These are phyloP conservation scores for Anastrepha ludens DNA, from an alignment of 1,140 invertebrate species.

Conservation along the genomic window DNA sequence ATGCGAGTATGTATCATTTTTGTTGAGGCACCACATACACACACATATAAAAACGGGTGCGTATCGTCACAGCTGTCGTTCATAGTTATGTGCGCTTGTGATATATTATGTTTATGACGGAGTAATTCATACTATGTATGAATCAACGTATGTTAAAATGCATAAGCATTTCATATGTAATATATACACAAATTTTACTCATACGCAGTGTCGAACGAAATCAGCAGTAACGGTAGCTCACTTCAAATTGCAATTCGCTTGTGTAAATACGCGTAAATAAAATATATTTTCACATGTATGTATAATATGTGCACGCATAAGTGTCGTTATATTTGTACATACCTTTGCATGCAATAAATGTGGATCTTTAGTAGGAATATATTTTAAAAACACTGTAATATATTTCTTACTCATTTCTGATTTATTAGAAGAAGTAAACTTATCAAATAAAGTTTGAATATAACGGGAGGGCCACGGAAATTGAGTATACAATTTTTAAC, in stretches of 20 bases:
- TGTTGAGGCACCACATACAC: neutral
- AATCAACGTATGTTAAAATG: neutral
- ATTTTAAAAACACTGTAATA: too few relatives aligned
- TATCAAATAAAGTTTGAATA: too few relatives aligned
- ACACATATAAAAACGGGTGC: neutral
- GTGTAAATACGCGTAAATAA: constrained; percentile 44
- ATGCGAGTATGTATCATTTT: neutral
- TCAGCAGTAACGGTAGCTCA: neutral
- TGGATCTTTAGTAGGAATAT: too few relatives aligned
- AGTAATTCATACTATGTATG: constrained; percentile 5
- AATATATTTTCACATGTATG: constrained; percentile 9
- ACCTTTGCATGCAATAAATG: too few relatives aligned
- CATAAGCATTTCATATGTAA: neutral
- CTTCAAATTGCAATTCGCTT: constrained; percentile 1
- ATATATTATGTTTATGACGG: neutral
- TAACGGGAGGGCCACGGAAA: too few relatives aligned
- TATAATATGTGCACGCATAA: neutral
- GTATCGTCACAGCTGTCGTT: neutral
- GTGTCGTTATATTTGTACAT: neutral
- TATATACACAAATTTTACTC: constrained; percentile 13
- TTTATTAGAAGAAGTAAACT: too few relatives aligned
- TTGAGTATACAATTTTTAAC: too few relatives aligned
- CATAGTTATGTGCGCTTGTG: neutral
- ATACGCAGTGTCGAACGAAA: neutral
- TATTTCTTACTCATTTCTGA: too few relatives aligned